Conservation (phyloP, 2,888 invertebrate genomes). For the Platypus cylindrus region DNA sequence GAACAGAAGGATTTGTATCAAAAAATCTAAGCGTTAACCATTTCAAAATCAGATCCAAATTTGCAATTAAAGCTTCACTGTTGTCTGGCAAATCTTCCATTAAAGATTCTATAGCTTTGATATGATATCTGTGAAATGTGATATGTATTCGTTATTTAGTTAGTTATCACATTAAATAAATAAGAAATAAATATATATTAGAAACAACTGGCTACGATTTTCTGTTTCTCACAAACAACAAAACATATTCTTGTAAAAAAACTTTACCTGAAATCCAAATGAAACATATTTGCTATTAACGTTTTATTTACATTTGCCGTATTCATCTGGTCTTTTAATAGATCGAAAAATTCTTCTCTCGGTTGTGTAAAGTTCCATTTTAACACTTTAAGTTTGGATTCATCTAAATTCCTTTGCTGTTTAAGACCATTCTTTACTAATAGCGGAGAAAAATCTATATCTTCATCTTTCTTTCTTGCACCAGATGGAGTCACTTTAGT, state of each 20-base stretch:
- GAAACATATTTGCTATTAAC: conserved; percentile 85
- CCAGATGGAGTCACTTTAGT: conserved; percentile 29
- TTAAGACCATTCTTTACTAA: conserved; percentile 76
- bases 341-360: conserved; percentile 84
- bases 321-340: conserved; percentile 82
- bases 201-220: too few relatives aligned
- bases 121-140: conserved; percentile 60
- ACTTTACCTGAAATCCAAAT: conserved; percentile 70
- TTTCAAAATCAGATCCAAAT: conserved; percentile 88
- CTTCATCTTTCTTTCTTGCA: conserved; percentile 69
- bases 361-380: conserved; percentile 95
- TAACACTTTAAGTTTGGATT: conserved; percentile 81
- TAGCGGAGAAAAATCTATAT: conserved; percentile 66
- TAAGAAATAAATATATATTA: conserved; percentile 3
- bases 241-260: conserved; percentile 1
- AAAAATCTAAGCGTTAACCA: conserved; percentile 96
- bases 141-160: not conserved
- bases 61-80: conserved; percentile 67
- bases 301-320: conserved; percentile 78
- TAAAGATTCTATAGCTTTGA: conserved; percentile 87
- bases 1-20: conserved; percentile 95
- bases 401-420: conserved; percentile 86
- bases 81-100: conserved; percentile 73
- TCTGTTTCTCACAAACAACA: not conserved
- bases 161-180: not conserved